These are phyloP conservation scores for Anastrepha obliqua DNA, from an alignment of 1,140 invertebrate genomes.

Conservation along the genomic window DNA sequence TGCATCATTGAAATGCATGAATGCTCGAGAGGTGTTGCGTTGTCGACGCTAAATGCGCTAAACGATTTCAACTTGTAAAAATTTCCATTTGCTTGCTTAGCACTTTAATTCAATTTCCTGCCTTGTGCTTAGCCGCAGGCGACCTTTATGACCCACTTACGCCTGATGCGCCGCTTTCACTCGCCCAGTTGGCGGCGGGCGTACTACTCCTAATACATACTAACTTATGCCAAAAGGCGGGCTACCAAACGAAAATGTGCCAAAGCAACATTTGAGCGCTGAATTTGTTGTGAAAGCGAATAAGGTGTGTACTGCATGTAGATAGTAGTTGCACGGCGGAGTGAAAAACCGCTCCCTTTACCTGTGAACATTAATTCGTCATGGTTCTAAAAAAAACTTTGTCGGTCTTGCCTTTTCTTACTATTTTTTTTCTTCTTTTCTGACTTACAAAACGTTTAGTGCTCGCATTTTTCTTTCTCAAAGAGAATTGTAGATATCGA, in stretches of 20 bases:
- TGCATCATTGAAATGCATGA: not conserved
- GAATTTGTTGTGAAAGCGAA: not conserved
- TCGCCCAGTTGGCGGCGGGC: not conserved
- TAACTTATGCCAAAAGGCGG: not conserved
- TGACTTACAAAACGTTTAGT: not conserved
- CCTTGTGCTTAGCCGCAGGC: conserved; percentile 1
- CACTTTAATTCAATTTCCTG: conserved; percentile 44
- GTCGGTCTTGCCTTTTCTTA: not conserved
- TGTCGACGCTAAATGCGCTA: conserved; percentile 6
- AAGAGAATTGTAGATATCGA: not conserved
- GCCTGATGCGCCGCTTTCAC: not conserved
- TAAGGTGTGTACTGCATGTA: not conserved
- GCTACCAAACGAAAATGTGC: not conserved
- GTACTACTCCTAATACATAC: not conserved
- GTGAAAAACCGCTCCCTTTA: not conserved
- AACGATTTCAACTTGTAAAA: conserved; percentile 36
- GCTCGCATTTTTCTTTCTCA: not conserved
- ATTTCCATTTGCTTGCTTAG: conserved; percentile 11
- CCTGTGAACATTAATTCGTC: not conserved
- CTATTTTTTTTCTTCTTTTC: not conserved
- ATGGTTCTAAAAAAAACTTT: not conserved
- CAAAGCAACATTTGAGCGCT: not conserved
- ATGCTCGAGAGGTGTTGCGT: not conserved
- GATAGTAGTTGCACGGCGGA: not conserved
- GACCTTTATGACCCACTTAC: conserved; percentile 33